Percentiles rank a stretch among this genome's conserved stretches.
These are phyloP conservation scores for Dermochelys coriacea DNA, from an alignment of 2,797 vertebrate species.

Conservation along the genomic window DNA sequence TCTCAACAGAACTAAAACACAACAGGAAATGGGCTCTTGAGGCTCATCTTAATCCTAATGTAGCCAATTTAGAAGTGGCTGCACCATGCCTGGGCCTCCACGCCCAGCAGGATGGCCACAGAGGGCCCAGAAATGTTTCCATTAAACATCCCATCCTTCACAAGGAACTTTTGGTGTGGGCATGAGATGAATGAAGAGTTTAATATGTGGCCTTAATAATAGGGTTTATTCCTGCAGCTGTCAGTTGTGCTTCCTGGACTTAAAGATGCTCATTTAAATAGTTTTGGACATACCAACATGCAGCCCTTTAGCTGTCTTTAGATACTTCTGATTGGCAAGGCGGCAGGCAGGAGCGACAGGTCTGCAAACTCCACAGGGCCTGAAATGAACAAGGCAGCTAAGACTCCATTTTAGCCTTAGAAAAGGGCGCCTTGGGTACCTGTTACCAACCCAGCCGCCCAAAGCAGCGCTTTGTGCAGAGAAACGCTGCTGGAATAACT, in stretches of 20 bases:
- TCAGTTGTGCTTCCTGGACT: conserved; percentile 10
- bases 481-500: accelerated
- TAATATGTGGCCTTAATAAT: conserved; percentile 52
- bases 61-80: neutral
- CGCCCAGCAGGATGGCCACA: neutral
- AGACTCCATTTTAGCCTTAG: neutral
- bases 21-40: neutral
- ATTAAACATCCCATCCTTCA: conserved; percentile 69
- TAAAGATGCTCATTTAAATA: conserved; percentile 28
- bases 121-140: conserved; percentile 43
- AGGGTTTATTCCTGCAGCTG: conserved; percentile 34
- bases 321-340: neutral
- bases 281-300: neutral
- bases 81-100: neutral
- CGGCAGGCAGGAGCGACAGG: neutral
- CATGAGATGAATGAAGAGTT: conserved; percentile 62
- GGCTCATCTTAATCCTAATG: neutral
- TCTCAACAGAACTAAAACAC: neutral
- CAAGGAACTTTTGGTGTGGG: conserved; percentile 63
- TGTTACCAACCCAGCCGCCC: neutral
- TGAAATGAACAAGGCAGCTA: neutral
- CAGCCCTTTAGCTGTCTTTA: neutral
- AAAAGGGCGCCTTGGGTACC: accelerated
- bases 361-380: neutral
- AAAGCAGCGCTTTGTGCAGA: accelerated